Evolutionary conservation across 2,888 invertebrate genomes (phyloP).

Genomic region (Andrena fulva): DNA sequence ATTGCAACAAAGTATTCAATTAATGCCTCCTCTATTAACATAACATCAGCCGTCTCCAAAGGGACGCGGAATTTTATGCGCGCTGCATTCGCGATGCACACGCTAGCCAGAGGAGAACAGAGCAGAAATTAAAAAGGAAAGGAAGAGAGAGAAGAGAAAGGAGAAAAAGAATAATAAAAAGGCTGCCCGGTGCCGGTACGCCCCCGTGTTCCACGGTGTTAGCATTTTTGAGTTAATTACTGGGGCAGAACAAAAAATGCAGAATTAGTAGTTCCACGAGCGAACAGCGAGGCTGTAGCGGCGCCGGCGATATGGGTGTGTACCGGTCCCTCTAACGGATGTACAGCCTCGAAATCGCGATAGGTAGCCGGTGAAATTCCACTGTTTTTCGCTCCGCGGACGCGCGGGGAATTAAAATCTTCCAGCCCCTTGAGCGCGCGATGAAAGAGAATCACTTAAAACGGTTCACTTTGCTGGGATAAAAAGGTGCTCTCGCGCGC

Average conservation of each 20-base stretch:
- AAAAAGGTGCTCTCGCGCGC: slow-evolving; percentile 5
- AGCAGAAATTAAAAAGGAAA: background rate
- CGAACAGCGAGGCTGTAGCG: slow-evolving; percentile 28
- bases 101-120: background rate
- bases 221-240: slow-evolving; percentile 62
- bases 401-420: slow-evolving; percentile 39
- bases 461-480: slow-evolving; percentile 18
- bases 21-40: slow-evolving; percentile 27
- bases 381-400: slow-evolving; percentile 17
- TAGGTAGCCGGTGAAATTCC: slow-evolving; percentile 47
- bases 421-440: background rate
- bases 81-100: background rate
- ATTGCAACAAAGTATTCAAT: slow-evolving; percentile 24
- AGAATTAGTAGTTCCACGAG: slow-evolving; percentile 25
- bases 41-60: slow-evolving; percentile 16
- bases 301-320: slow-evolving; percentile 3
- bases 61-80: slow-evolving; percentile 21
- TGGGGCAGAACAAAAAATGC: slow-evolving; percentile 14
- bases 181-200: slow-evolving; percentile 21
- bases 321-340: slow-evolving; percentile 20
- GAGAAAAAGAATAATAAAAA: background rate
- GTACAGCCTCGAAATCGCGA: slow-evolving; percentile 31
- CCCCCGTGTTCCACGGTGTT: slow-evolving; percentile 46
- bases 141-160: background rate
- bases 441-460: slow-evolving; percentile 41